Evolutionary conservation across 2,113 vertebrate species (phyloP), one percentile per base, ranked within the genome.

Genomic region (Struthio camelus): DNA sequence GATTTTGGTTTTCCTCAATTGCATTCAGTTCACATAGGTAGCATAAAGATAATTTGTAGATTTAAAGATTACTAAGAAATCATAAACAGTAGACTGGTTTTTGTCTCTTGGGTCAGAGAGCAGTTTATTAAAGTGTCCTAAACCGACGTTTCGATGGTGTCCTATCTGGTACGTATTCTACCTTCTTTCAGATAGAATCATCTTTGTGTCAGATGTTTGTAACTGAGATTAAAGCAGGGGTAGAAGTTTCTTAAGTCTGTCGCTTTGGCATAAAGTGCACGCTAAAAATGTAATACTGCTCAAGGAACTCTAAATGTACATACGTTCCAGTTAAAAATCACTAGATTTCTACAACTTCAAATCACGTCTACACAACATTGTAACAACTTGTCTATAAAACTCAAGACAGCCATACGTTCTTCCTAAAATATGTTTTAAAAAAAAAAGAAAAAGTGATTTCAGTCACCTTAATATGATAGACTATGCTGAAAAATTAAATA

Each of bases 241-340:
- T 16, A 48, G 42, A 64, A 10, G 16, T 67, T 58, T 66, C 16
- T 4, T 6, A 11, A 27, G 16, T 14, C 42, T 46, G 50, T 17
- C 14, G 7, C 32, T 65, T 51, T 2, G 27, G 14, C 18, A 4
- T 17, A 30, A 58, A 64, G 69, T 4, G 3, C 62, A 12, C 27
- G 38, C 42, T 9, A 70, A 80, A 85, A 32, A 48, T 40, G 16
- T 11, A 6, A 14, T 16, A 3, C 16, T 28, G 27, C 11, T 42
- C 4, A 1, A 14, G 46, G 59, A 61, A 62, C 16, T 46, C 6
- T 16, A 30, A 7, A 12, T 12, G 18, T 2, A 0, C 11, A 3
- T 30, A 46, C 38, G 42, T 40, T 59, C 23, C 1, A 2, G 18
- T 61, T 51, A 7, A 28, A 56, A 40, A 27, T 36, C 2, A 2